Percentiles rank a stretch among this genome's conserved stretches.
These are phyloP conservation scores for Lasius fuliginosus DNA, from an alignment of 2,888 invertebrate species.

Conservation along the genomic window DNA sequence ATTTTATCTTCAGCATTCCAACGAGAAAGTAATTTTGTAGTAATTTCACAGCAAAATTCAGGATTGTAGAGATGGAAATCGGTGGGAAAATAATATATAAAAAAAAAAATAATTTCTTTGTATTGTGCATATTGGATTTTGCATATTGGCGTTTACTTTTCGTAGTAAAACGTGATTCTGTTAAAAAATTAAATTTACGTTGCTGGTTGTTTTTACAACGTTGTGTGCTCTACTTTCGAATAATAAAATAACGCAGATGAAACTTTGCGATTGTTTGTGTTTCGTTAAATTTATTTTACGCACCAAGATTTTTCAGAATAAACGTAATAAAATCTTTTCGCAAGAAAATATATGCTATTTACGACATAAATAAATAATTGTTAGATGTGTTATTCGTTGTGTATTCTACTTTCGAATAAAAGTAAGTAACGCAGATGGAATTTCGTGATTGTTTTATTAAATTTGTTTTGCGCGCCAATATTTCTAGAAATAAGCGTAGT, in stretches of 20 bases:
- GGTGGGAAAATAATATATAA: neutral
- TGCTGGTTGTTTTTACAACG: neutral
- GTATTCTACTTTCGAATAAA: neutral
- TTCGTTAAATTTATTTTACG: neutral
- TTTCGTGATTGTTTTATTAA: constrained; percentile 3
- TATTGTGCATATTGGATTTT: neutral
- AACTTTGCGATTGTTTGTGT: constrained; percentile 2
- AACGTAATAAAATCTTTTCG: neutral
- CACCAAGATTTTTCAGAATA: neutral
- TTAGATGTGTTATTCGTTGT: neutral
- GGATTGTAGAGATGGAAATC: neutral
- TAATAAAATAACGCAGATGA: constrained; percentile 10
- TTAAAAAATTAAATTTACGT: neutral
- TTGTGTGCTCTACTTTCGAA: neutral
- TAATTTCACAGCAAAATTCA: neutral
- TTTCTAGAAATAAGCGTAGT: neutral
- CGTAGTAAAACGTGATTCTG: neutral
- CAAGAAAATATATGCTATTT: neutral
- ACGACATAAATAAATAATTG: neutral
- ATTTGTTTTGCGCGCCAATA: too few relatives aligned
- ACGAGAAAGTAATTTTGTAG: neutral
- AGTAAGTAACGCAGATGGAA: constrained; percentile 4
- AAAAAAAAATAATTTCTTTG: neutral
- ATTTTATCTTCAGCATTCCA: neutral
- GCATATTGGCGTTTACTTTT: neutral